A percentile compares a stretch with the other conserved stretches of the same genome.
Evolutionary conservation across 2,113 vertebrate species (phyloP).

Genomic region (Chitala chitala): DNA sequence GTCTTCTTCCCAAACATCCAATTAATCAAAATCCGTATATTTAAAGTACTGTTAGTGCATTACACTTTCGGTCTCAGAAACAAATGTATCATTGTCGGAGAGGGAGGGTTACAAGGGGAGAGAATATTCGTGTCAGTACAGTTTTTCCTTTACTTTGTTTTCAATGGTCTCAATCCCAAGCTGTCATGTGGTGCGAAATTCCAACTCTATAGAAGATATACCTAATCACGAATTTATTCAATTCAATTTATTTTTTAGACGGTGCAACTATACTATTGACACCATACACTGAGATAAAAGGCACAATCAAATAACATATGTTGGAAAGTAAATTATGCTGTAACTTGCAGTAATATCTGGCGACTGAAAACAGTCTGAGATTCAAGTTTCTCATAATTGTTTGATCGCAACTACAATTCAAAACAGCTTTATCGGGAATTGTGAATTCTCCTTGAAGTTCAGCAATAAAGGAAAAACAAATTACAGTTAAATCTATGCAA

Average conservation of each 20-base stretch:
- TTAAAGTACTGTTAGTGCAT: slow-evolving; percentile 7
- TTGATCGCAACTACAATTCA: background rate
- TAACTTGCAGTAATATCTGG: background rate
- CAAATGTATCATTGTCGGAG: background rate
- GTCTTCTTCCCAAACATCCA: slow-evolving; percentile 20
- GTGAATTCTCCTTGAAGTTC: background rate
- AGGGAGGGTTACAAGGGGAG: no score
- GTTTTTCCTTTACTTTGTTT: slow-evolving; percentile 33
- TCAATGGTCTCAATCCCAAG: slow-evolving; percentile 50
- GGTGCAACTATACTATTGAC: no score
- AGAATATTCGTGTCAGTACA: background rate
- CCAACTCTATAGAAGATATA: background rate
- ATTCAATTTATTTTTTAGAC: no score
- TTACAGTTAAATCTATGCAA: slow-evolving; percentile 64
- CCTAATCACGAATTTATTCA: background rate
- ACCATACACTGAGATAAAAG: background rate
- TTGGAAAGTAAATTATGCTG: background rate
- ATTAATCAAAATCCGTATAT: slow-evolving; percentile 20
- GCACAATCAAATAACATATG: background rate
- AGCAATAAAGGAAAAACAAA: slow-evolving; percentile 43
- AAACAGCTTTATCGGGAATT: background rate
- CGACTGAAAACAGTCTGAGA: background rate
- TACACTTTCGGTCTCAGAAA: background rate
- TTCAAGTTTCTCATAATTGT: background rate
- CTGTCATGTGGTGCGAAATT: slow-evolving; percentile 31